These are phyloP conservation scores for Cacatua alba DNA, from an alignment of 2,113 vertebrate species.

Conservation along the genomic window DNA sequence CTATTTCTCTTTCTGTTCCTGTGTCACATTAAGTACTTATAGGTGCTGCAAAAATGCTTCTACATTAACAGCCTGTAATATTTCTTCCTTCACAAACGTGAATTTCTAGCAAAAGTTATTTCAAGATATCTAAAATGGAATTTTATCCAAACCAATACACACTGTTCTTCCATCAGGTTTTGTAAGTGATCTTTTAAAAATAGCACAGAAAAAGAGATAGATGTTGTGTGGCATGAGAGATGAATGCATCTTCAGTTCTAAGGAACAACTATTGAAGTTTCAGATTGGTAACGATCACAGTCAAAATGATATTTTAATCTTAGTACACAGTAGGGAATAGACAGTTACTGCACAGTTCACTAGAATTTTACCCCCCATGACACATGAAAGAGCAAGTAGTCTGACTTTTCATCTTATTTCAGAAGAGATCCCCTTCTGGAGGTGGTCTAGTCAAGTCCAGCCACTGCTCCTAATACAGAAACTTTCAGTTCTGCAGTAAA, in stretches of 20 bases:
- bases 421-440: slow-evolving; percentile 71
- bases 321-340: slow-evolving; percentile 69
- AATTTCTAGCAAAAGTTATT: slow-evolving; percentile 5
- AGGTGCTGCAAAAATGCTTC: background rate
- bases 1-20: background rate
- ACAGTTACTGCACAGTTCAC: slow-evolving; percentile 73
- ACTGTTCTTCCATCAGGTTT: slow-evolving; percentile 33
- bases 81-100: background rate
- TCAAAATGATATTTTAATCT: slow-evolving; percentile 66
- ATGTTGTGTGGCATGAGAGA: slow-evolving; percentile 54
- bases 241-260: slow-evolving; percentile 65
- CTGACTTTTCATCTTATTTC: slow-evolving; percentile 78
- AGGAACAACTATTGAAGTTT: slow-evolving; percentile 64
- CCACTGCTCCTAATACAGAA: slow-evolving; percentile 67
- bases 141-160: slow-evolving; percentile 25
- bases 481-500: slow-evolving; percentile 75
- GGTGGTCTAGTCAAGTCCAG: slow-evolving; percentile 75
- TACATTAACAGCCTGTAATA: background rate
- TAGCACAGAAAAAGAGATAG: background rate
- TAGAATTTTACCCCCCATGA: slow-evolving; percentile 75
- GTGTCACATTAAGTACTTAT: background rate
- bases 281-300: slow-evolving; percentile 59
- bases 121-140: slow-evolving; percentile 25
- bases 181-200: slow-evolving; percentile 42
- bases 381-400: slow-evolving; percentile 76